A percentile compares a stretch with the other conserved stretches of the same genome.
These are phyloP conservation scores for Sinohyriopsis cumingii DNA, from an alignment of 2,888 invertebrate genomes.

Conservation along the genomic window DNA sequence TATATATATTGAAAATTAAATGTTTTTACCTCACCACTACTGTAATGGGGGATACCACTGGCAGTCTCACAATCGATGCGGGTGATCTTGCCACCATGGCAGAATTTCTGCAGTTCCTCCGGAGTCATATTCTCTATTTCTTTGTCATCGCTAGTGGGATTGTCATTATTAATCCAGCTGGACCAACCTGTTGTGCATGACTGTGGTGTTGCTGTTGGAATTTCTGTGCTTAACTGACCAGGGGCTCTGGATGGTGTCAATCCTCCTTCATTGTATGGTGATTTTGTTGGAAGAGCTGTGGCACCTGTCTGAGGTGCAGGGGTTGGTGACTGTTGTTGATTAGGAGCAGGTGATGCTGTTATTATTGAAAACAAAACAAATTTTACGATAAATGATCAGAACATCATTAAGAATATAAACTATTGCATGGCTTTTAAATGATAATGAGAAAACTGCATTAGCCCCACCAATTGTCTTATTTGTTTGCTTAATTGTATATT, in stretches of 20 bases:
- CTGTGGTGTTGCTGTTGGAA: not conserved
- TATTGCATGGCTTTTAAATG: too few relatives aligned
- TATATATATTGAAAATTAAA: too few relatives aligned
- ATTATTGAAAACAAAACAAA: too few relatives aligned
- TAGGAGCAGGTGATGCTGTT: not conserved
- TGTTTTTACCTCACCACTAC: conserved; percentile 46
- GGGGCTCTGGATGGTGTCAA: not conserved
- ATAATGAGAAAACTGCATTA: too few relatives aligned
- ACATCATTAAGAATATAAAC: too few relatives aligned
- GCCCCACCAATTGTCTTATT: too few relatives aligned
- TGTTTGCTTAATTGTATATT: too few relatives aligned
- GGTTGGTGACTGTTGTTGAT: not conserved
- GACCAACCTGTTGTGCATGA: conserved; percentile 40
- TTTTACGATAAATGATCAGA: too few relatives aligned
- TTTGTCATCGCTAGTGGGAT: conserved; percentile 38
- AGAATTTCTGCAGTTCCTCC: conserved; percentile 42
- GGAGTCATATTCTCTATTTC: conserved; percentile 46
- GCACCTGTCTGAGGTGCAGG: not conserved
- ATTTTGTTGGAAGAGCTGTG: conserved; percentile 3
- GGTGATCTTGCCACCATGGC: conserved; percentile 52
- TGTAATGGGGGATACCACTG: conserved; percentile 37
- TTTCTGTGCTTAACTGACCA: too few relatives aligned
- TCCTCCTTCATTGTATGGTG: not conserved
- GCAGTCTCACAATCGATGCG: conserved; percentile 60
- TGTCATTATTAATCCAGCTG: conserved; percentile 52